phyloP scores from a whole-genome alignment of 2,797 vertebrate genomes.

The Margarornis squamiger region DNA sequence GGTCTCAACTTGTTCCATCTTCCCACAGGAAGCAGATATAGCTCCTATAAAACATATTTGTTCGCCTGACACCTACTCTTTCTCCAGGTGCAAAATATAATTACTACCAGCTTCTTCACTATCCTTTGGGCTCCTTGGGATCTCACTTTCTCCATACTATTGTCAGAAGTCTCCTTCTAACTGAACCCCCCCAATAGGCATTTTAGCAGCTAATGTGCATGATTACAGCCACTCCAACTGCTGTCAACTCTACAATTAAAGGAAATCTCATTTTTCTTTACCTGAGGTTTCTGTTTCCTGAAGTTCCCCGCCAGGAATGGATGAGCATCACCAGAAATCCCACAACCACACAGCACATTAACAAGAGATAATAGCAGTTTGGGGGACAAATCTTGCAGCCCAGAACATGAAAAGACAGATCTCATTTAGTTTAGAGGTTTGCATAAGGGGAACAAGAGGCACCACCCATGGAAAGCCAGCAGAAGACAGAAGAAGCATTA shows the following conservation, averaged over 20 bases:
- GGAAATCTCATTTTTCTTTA: constrained; percentile 7
- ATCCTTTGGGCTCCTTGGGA: neutral
- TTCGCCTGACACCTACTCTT: neutral
- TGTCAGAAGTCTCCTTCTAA: constrained; percentile 5
- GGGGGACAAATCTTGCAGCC: neutral
- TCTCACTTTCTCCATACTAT: neutral
- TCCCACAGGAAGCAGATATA: neutral
- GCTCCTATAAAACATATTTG: neutral
- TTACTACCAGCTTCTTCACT: neutral
- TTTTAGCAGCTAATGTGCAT: constrained; percentile 8
- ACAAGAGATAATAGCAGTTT: neutral
- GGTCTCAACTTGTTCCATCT: neutral
- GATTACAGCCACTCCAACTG: neutral
- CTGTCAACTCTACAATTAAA: neutral
- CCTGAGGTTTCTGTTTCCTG: neutral
- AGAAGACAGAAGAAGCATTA: neutral
- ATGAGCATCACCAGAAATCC: neutral
- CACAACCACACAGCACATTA: neutral
- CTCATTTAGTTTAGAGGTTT: neutral
- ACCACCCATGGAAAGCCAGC: neutral
- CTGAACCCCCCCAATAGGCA: neutral
- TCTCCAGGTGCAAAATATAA: constrained; percentile 10
- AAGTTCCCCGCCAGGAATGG: neutral
- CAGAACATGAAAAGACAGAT: neutral
- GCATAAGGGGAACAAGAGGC: neutral